Percentiles rank a stretch among this genome's conserved stretches.
Evolutionary conservation across 2,797 vertebrate genomes (phyloP).

Genomic region (Vultur gryphus): DNA sequence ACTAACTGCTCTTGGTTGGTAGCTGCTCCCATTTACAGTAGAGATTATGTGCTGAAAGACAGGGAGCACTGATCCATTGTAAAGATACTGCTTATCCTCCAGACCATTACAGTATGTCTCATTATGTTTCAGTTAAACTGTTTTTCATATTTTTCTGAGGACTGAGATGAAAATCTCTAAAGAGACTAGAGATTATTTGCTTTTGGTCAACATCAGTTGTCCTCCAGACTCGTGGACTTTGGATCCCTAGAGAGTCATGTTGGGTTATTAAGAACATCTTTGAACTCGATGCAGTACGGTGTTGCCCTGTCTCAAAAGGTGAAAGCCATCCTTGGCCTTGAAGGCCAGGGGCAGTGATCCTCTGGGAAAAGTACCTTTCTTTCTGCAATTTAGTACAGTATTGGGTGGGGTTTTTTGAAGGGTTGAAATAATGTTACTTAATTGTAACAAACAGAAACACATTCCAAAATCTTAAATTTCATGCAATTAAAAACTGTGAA

Average conservation of each 20-base stretch:
- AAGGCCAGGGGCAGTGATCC: background rate
- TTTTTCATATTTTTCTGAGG: slow-evolving; percentile 5
- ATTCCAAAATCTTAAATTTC: background rate
- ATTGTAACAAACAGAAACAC: background rate
- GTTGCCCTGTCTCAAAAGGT: background rate
- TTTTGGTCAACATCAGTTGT: background rate
- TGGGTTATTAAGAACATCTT: background rate
- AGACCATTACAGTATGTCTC: background rate
- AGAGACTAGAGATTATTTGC: background rate
- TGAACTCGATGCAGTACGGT: rapidly evolving
- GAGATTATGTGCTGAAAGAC: slow-evolving; percentile 48
- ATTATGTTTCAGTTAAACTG: slow-evolving; percentile 25
- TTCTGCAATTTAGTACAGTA: background rate
- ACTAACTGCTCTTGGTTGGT: slow-evolving; percentile 44
- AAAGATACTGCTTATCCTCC: slow-evolving; percentile 27
- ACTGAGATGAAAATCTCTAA: background rate
- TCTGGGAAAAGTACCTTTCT: background rate
- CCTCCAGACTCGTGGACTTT: background rate
- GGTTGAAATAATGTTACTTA: background rate
- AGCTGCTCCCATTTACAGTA: slow-evolving; percentile 39
- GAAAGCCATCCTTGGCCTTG: background rate
- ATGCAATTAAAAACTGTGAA: background rate
- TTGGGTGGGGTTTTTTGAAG: background rate
- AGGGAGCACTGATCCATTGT: slow-evolving; percentile 5
- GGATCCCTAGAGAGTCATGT: background rate